Conservation (phyloP, 2,888 invertebrate species). For the Cantharis nigra region DNA sequence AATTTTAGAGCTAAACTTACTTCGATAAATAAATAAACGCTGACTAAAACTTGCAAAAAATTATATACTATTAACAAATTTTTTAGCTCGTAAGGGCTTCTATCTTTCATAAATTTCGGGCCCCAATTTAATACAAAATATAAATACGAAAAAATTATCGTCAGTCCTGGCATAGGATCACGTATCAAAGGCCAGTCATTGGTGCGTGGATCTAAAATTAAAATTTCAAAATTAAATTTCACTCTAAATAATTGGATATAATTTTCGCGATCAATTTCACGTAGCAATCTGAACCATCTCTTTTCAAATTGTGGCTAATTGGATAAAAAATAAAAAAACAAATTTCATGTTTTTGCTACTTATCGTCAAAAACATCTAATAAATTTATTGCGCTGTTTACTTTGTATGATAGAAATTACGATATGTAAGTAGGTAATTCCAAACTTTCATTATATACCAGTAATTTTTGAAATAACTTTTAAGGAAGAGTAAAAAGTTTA, state of each 20-base stretch:
- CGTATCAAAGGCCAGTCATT: conserved; percentile 73
- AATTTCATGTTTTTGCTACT: not conserved
- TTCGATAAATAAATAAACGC: conserved; percentile 80
- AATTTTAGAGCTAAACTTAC: conserved; percentile 54
- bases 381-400: not conserved
- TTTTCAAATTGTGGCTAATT: not conserved
- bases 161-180: conserved; percentile 71
- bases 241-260: not conserved
- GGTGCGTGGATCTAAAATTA: conserved; percentile 64
- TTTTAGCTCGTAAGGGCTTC: conserved; percentile 82
- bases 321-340: not conserved
- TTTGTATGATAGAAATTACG: not conserved
- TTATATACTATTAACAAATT: conserved; percentile 84
- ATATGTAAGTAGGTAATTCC: not conserved
- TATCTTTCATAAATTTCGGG: conserved; percentile 84
- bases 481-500: not conserved
- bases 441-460: too few species aligned
- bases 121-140: conserved; percentile 79
- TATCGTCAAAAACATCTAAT: not conserved
- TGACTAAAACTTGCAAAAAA: conserved; percentile 83
- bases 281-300: not conserved
- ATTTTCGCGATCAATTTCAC: not conserved
- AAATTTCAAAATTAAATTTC: not conserved
- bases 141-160: conserved; percentile 69
- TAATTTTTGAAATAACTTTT: not conserved